Evolutionary conservation across 1,140 invertebrate genomes (phyloP).

Genomic region (Caerostris extrusa): DNA sequence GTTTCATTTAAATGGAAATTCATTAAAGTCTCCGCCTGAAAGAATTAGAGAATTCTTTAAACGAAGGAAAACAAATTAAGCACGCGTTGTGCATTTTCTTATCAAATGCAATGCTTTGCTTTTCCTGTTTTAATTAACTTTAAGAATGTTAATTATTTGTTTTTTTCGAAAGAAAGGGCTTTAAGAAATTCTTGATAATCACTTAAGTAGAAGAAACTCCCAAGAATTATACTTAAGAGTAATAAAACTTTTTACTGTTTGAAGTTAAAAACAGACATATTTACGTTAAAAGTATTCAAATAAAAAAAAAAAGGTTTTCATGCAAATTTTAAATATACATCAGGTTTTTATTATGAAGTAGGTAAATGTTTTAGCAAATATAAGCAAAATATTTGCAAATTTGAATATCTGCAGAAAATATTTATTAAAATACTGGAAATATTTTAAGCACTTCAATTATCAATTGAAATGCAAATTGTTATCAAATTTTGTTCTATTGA

Average conservation of each 20-base stretch:
- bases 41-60: neutral
- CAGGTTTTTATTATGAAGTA: too few relatives aligned
- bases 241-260: neutral
- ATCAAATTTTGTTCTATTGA: too few relatives aligned
- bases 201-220: neutral
- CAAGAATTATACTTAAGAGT: neutral
- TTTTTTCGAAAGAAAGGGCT: neutral
- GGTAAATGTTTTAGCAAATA: too few relatives aligned
- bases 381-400: too few relatives aligned
- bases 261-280: neutral
- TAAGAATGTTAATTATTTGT: conserved; percentile 31
- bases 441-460: too few relatives aligned
- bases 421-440: too few relatives aligned
- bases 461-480: too few relatives aligned
- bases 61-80: neutral
- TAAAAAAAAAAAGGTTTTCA: neutral
- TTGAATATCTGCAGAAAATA: too few relatives aligned
- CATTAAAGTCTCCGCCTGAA: neutral
- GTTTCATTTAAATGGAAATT: neutral
- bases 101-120: neutral
- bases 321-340: too few relatives aligned
- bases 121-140: conserved; percentile 5
- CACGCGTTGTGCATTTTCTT: neutral
- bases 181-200: neutral
- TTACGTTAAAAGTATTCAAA: neutral